A percentile compares a stretch with the other conserved stretches of the same genome.
Conservation (phyloP, 2,888 invertebrate genomes). For the Julus scanicus region DNA sequence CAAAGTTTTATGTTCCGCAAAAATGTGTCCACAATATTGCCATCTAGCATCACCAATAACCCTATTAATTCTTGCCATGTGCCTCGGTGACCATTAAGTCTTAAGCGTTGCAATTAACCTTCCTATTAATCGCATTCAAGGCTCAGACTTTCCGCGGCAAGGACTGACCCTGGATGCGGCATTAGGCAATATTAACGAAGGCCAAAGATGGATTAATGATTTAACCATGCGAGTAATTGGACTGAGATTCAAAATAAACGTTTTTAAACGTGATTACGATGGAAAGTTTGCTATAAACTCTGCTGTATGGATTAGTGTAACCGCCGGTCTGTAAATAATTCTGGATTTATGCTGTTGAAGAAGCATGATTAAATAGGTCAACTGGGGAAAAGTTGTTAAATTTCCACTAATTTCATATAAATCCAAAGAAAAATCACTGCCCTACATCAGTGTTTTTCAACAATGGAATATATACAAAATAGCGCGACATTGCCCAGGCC, state of each 20-base stretch:
- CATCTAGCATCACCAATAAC: background rate
- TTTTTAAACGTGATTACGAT: background rate
- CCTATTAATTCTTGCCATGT: slow-evolving; percentile 45
- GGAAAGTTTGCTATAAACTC: background rate
- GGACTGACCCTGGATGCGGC: slow-evolving; percentile 7
- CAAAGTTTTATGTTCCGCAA: slow-evolving; percentile 32
- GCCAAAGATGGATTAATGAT: slow-evolving; percentile 37
- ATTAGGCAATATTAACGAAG: background rate
- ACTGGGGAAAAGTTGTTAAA: no score
- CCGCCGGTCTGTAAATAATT: background rate
- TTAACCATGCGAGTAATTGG: background rate
- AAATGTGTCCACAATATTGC: slow-evolving; percentile 7
- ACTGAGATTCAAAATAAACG: background rate
- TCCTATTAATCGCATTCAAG: slow-evolving; percentile 18
- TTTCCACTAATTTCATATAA: no score
- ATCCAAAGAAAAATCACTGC: no score
- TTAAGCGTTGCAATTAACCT: slow-evolving; percentile 38
- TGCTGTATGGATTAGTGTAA: background rate
- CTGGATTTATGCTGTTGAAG: background rate
- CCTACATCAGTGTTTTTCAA: no score
- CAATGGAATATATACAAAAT: no score
- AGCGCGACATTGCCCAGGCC: no score
- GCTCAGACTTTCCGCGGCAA: background rate
- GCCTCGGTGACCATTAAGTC: slow-evolving; percentile 23
- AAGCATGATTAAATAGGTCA: no score